Evolutionary conservation across 2,888 invertebrate genomes (phyloP).

Genomic region (Ecdyonurus torrentis): DNA sequence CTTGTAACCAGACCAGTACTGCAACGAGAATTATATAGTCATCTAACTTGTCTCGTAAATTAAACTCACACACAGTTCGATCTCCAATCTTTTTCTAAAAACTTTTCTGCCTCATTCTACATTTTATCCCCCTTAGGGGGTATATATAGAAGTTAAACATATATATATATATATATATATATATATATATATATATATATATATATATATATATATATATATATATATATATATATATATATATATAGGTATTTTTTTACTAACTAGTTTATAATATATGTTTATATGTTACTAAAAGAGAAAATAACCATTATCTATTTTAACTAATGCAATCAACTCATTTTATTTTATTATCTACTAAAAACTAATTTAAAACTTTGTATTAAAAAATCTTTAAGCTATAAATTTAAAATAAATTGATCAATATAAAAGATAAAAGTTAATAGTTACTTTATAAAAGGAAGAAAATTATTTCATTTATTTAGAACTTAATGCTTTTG

Average conservation of each 20-base stretch:
- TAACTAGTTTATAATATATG: no score
- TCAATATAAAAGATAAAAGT: background rate
- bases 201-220: no score
- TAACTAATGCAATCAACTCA: background rate
- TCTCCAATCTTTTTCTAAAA: background rate
- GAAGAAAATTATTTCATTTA: background rate
- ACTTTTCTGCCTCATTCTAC: background rate
- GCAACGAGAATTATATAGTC: background rate
- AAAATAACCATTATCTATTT: background rate
- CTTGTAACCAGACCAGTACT: background rate
- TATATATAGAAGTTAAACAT: background rate
- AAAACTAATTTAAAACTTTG: background rate
- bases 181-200: no score
- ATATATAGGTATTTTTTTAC: no score
- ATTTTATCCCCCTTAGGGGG: background rate
- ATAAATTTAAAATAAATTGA: background rate
- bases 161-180: no score
- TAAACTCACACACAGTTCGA: background rate
- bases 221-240: no score
- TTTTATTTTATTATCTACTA: background rate
- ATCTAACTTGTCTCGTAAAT: constrained; percentile 3
- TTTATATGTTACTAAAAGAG: background rate
- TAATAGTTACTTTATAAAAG: no score
- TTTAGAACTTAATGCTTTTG: background rate
- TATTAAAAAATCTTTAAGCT: background rate